Evolutionary conservation across 1,140 invertebrate species (phyloP).

Genomic region (Achatina immaculata): DNA sequence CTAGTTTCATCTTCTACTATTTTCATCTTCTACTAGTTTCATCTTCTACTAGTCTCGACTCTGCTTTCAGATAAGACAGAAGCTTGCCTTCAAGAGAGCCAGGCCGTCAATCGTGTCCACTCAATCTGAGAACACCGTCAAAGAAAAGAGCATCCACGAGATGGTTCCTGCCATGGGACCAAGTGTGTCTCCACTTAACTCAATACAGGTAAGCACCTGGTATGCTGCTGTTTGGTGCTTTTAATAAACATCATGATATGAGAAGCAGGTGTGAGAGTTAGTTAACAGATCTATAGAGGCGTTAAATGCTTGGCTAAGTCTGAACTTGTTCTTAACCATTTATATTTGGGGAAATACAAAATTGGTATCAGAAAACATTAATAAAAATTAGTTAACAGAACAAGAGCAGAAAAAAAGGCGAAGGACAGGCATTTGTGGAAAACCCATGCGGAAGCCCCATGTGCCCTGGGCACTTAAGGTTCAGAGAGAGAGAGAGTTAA

Average conservation of each 20-base stretch:
- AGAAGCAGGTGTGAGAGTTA: neutral
- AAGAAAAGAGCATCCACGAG: neutral
- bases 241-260: neutral
- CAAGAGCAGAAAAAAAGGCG: too few relatives aligned
- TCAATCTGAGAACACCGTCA: neutral
- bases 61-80: conserved; percentile 6
- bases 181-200: neutral
- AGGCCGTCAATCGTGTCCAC: neutral
- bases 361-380: neutral
- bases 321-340: neutral
- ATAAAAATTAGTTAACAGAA: neutral
- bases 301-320: neutral
- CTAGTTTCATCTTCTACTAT: neutral
- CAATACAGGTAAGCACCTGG: neutral
- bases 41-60: neutral
- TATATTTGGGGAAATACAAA: neutral
- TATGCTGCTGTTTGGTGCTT: neutral
- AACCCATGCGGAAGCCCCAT: too few relatives aligned
- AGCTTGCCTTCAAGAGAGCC: neutral
- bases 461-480: too few relatives aligned
- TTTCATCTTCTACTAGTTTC: neutral
- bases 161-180: neutral
- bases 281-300: neutral
- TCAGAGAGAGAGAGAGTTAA: too few relatives aligned
- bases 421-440: too few relatives aligned